These are phyloP conservation scores for Coptodon bakossiorum DNA, from an alignment of 2,113 vertebrate genomes.

Conservation along the genomic window DNA sequence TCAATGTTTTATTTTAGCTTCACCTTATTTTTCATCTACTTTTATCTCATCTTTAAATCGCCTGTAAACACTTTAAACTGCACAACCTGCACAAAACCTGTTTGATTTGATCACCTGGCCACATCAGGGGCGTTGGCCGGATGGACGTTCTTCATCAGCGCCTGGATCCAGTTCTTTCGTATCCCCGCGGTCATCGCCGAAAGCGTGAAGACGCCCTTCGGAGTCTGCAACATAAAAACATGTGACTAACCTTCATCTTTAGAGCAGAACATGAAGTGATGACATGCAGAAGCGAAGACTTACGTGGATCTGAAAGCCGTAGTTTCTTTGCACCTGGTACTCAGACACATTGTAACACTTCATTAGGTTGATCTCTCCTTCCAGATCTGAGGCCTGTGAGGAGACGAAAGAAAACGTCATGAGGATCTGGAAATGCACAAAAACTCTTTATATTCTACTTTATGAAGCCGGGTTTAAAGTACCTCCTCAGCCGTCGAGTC, in stretches of 20 bases:
- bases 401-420: neutral
- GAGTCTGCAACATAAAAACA: constrained; percentile 35
- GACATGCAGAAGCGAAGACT: neutral
- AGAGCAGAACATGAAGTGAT: accelerated
- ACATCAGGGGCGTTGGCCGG: constrained; percentile 54
- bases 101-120: constrained; percentile 36
- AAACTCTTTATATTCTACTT: neutral
- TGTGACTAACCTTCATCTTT: neutral
- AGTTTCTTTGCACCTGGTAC: constrained; percentile 64
- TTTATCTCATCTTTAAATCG: accelerated
- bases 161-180: constrained; percentile 71
- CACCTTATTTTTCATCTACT: neutral
- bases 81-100: neutral
- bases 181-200: constrained; percentile 70
- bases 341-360: constrained; percentile 61
- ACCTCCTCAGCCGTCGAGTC: constrained; percentile 65
- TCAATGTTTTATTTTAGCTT: neutral
- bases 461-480: neutral
- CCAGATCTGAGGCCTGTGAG: constrained; percentile 49
- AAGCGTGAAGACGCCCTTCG: constrained; percentile 38
- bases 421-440: neutral
- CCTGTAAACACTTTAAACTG: neutral
- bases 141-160: constrained; percentile 61
- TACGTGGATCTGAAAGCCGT: constrained; percentile 70
- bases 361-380: constrained; percentile 64